These are phyloP conservation scores for Amphiprion percula DNA, from an alignment of 2,113 vertebrate genomes.

Conservation along the genomic window DNA sequence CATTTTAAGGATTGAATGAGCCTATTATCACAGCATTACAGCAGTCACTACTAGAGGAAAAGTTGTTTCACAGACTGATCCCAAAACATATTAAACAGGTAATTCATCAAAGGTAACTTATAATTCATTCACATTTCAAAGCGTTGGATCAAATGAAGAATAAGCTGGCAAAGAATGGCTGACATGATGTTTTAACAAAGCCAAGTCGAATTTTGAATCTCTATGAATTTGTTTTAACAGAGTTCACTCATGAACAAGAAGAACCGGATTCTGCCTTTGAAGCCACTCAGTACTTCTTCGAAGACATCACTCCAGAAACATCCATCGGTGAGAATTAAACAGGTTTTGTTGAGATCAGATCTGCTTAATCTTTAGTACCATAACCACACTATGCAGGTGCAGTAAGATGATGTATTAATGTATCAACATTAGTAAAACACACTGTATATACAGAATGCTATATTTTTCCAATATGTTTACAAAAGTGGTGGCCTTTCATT, in stretches of 20 bases:
- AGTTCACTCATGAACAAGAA: slow-evolving; percentile 90
- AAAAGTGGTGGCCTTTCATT: not conserved
- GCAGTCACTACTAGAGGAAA: too few species aligned
- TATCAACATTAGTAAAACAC: not conserved
- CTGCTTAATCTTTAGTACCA: not conserved
- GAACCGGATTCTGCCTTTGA: slow-evolving; percentile 98
- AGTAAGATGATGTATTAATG: not conserved
- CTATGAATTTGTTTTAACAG: slow-evolving; percentile 53
- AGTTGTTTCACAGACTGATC: not conserved
- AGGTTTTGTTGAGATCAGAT: not conserved
- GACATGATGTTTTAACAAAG: too few species aligned
- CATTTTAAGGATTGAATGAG: too few species aligned
- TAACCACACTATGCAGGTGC: not conserved
- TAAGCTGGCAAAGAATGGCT: too few species aligned
- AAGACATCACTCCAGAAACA: slow-evolving; percentile 96
- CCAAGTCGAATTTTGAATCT: not conserved
- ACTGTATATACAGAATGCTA: not conserved
- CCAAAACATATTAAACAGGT: not conserved
- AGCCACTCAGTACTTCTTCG: slow-evolving; percentile 98
- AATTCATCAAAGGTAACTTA: not conserved
- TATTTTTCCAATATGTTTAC: not conserved
- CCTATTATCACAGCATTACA: not conserved
- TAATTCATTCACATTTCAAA: too few species aligned
- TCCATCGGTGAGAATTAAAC: slow-evolving; percentile 84
- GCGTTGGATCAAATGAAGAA: too few species aligned